phyloP scores from a whole-genome alignment of 2,888 invertebrate genomes.

The Epistrophe grossulariae region DNA sequence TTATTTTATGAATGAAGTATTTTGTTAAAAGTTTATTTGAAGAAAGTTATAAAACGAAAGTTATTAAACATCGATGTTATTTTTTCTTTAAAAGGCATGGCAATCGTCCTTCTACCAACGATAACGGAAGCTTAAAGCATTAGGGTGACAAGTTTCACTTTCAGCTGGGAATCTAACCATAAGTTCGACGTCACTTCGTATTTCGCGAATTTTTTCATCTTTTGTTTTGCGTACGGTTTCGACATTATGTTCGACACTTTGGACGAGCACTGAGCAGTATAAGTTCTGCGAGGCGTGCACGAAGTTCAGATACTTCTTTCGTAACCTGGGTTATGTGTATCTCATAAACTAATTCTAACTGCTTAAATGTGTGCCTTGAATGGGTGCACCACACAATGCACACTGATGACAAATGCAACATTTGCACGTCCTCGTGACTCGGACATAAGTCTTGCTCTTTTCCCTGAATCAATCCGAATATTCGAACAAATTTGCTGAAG shows the following conservation, averaged over 20 bases:
- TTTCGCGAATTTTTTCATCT: conserved; percentile 96
- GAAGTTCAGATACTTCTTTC: conserved; percentile 92
- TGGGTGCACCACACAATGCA: conserved; percentile 96
- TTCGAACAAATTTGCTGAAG: conserved; percentile 86
- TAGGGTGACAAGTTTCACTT: conserved; percentile 93
- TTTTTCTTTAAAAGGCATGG: no score
- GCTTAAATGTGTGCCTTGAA: conserved; percentile 95
- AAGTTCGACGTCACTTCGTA: conserved; percentile 95
- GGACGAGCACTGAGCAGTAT: conserved; percentile 94
- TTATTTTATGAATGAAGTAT: no score
- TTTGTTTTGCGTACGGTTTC: conserved; percentile 95
- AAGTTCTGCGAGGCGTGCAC: conserved; percentile 92
- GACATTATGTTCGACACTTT: conserved; percentile 96
- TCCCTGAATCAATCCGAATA: conserved; percentile 76
- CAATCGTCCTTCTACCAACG: no score
- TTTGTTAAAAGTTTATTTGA: no score
- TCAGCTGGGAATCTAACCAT: conserved; percentile 97
- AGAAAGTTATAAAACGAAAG: no score
- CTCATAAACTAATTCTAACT: conserved; percentile 95
- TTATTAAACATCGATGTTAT: no score
- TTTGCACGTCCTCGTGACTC: conserved; percentile 94
- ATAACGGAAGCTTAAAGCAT: no score
- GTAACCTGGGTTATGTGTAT: conserved; percentile 94
- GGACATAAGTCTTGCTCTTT: conserved; percentile 87
- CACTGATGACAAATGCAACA: conserved; percentile 97